Evolutionary conservation across 2,797 vertebrate genomes (phyloP).

Genomic region (Momotus momota): DNA sequence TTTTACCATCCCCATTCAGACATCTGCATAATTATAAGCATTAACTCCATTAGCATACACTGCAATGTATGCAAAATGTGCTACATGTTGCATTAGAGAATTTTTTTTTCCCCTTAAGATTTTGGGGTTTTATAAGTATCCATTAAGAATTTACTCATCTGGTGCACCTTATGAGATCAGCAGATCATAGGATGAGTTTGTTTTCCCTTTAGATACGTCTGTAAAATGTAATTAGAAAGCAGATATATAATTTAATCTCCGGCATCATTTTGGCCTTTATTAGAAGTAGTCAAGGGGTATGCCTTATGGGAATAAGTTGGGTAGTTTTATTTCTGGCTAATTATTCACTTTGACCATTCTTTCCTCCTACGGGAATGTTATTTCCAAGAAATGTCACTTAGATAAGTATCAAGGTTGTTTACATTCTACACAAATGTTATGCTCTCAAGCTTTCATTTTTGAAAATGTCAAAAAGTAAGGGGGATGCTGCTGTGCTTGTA

Average conservation of each 20-base stretch:
- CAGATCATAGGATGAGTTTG: neutral
- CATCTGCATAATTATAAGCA: neutral
- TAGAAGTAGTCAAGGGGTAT: neutral
- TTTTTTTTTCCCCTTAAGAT: neutral
- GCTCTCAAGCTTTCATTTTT: slow-evolving; percentile 5
- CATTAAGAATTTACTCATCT: neutral
- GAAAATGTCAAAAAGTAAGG: slow-evolving; percentile 41
- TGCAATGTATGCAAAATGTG: neutral
- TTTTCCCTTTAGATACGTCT: neutral
- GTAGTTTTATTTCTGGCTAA: neutral
- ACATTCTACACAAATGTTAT: slow-evolving; percentile 13
- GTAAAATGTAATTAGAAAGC: neutral
- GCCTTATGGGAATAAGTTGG: neutral
- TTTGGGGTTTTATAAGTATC: neutral
- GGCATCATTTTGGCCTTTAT: neutral
- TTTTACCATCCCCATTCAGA: neutral
- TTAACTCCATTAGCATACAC: neutral
- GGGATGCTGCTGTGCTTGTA: neutral
- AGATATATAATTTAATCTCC: neutral
- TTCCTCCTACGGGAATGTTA: neutral
- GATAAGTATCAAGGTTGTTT: slow-evolving; percentile 16
- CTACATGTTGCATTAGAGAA: neutral
- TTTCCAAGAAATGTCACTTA: slow-evolving; percentile 18
- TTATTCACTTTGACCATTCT: neutral
- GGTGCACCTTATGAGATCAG: neutral